Evolutionary conservation across 2,888 invertebrate genomes (phyloP).

Genomic region (Dyspetes luteomarginatus): DNA sequence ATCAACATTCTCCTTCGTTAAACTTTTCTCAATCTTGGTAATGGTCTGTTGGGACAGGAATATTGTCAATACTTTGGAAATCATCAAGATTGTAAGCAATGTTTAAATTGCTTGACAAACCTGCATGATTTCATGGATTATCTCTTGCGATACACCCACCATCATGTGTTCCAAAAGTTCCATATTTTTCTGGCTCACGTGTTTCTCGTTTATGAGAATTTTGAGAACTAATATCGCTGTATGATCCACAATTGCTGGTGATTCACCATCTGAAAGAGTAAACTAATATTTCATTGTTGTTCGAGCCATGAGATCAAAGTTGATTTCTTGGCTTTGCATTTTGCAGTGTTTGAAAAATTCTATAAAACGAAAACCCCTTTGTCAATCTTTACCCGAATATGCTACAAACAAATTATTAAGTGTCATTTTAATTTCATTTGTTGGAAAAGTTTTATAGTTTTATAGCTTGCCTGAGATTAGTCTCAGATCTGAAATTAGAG

Average conservation of each 20-base stretch:
- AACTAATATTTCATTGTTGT: neutral
- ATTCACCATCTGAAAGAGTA: conserved; percentile 83
- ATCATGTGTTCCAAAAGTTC: conserved; percentile 86
- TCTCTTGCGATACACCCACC: conserved; percentile 85
- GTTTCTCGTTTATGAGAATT: conserved; percentile 86
- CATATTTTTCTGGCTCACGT: conserved; percentile 86
- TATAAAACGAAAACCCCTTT: neutral
- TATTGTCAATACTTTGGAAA: neutral
- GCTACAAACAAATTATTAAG: too few relatives aligned
- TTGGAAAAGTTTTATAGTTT: too few relatives aligned
- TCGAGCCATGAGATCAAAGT: neutral
- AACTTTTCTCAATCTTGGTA: conserved; percentile 72
- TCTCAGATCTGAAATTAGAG: too few relatives aligned
- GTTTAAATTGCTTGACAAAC: conserved; percentile 76
- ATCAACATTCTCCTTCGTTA: conserved; percentile 73
- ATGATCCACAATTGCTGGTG: conserved; percentile 87
- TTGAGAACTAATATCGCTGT: conserved; percentile 86
- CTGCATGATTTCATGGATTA: conserved; percentile 86
- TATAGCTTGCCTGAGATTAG: too few relatives aligned
- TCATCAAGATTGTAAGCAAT: neutral
- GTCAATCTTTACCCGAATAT: too few relatives aligned
- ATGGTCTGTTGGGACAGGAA: conserved; percentile 82
- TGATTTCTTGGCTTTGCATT: neutral
- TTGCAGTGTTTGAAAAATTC: neutral
- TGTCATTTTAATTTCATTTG: too few relatives aligned